Conservation (phyloP, 2,797 vertebrate genomes). For the Dendrocincla tyrannina region DNA sequence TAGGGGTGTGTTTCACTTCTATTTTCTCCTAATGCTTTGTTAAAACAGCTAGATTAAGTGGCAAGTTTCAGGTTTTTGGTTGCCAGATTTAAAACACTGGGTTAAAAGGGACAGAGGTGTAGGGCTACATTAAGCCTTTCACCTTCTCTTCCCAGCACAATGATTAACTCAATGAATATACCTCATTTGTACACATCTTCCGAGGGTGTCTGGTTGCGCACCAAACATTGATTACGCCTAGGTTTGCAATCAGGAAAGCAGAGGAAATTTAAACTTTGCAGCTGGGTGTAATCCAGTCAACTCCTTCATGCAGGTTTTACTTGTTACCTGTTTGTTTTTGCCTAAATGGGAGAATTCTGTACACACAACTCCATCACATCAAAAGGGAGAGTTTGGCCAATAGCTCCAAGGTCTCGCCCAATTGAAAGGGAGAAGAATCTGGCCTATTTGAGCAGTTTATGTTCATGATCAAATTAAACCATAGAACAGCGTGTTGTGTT, state of each 20-base stretch:
- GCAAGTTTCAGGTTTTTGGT: not conserved
- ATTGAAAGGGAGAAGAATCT: not conserved
- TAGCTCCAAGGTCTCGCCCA: not conserved
- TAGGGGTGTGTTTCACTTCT: not conserved
- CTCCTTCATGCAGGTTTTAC: not conserved
- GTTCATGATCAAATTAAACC: not conserved
- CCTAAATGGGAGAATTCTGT: not conserved
- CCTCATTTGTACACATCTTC: not conserved
- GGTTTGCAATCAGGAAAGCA: not conserved
- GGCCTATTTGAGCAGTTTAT: not conserved
- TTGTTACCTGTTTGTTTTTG: not conserved
- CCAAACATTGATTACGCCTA: not conserved
- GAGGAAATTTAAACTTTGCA: not conserved
- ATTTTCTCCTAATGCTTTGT: not conserved
- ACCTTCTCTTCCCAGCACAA: not conserved
- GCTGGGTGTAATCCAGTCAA: not conserved
- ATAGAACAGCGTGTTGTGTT: not conserved
- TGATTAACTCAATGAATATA: not conserved
- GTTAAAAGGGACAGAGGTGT: not conserved
- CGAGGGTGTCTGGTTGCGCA: not conserved
- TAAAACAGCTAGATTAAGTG: not conserved
- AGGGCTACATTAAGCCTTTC: not conserved
- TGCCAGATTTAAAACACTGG: not conserved
- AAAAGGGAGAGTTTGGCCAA: not conserved
- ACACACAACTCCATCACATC: not conserved